Conservation (phyloP, 2,113 vertebrate species). For the Hyla sarda region DNA sequence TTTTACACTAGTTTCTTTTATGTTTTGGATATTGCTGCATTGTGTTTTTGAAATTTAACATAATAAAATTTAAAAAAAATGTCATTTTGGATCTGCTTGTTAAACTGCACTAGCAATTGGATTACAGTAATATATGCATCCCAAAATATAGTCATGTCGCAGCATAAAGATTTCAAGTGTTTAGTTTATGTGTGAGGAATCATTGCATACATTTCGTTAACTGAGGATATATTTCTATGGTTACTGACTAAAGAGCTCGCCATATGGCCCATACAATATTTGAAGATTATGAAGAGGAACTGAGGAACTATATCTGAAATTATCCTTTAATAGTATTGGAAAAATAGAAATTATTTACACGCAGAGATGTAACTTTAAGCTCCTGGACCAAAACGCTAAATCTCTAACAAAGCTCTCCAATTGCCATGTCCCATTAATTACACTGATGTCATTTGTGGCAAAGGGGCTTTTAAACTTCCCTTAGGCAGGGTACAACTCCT, state of each 20-base stretch:
- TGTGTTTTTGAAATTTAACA: too few relatives aligned
- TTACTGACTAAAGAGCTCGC: slow-evolving; percentile 13
- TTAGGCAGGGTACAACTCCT: too few relatives aligned
- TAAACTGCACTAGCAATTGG: not conserved
- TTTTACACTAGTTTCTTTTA: not conserved
- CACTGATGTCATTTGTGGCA: too few relatives aligned
- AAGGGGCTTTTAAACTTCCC: too few relatives aligned
- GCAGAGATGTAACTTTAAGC: too few relatives aligned
- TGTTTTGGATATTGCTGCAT: not conserved
- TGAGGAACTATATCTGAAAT: not conserved
- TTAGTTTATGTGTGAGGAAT: not conserved
- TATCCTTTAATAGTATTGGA: not conserved
- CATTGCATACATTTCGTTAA: not conserved
- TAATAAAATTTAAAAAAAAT: too few relatives aligned
- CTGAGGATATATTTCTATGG: slow-evolving; percentile 39
- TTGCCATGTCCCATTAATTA: too few relatives aligned
- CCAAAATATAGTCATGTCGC: slow-evolving; percentile 15
- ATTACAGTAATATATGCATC: slow-evolving; percentile 8
- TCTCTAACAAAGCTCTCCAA: too few relatives aligned
- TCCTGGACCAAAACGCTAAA: too few relatives aligned
- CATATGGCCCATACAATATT: not conserved
- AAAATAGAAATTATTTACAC: not conserved
- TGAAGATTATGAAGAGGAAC: not conserved
- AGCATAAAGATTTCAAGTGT: not conserved
- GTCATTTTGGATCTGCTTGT: slow-evolving; percentile 23